These are phyloP conservation scores for Hyles lineata DNA, from an alignment of 2,888 invertebrate species.

Conservation along the genomic window DNA sequence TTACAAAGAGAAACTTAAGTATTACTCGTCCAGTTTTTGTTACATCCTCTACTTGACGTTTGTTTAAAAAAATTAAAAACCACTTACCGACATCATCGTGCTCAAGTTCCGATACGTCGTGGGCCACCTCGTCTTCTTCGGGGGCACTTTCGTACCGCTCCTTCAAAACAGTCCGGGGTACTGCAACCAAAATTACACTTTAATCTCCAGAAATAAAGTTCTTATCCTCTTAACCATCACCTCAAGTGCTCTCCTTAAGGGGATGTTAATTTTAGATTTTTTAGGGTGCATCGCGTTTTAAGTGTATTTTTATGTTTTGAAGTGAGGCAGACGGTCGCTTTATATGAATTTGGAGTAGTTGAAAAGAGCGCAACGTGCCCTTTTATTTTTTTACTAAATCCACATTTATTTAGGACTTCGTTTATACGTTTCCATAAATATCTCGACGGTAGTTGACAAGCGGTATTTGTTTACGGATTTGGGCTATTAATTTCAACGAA, in stretches of 20 bases:
- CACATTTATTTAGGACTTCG: slow-evolving; percentile 32
- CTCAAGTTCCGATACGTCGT: slow-evolving; percentile 77
- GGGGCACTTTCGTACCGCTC: slow-evolving; percentile 92
- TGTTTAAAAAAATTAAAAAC: slow-evolving; percentile 46
- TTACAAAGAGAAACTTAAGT: not conserved
- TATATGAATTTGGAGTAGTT: slow-evolving; percentile 47
- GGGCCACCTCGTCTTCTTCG: slow-evolving; percentile 90
- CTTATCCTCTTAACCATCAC: slow-evolving; percentile 38
- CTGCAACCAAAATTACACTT: slow-evolving; percentile 80
- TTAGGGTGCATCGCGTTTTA: slow-evolving; percentile 62
- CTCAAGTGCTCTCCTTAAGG: slow-evolving; percentile 58
- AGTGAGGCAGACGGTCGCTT: slow-evolving; percentile 51
- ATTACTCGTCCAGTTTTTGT: slow-evolving; percentile 8
- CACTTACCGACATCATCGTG: slow-evolving; percentile 83
- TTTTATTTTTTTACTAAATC: slow-evolving; percentile 48
- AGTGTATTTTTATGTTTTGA: slow-evolving; percentile 62
- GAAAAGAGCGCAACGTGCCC: slow-evolving; percentile 55
- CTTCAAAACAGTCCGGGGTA: slow-evolving; percentile 92
- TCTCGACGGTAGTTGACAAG: slow-evolving; percentile 19
- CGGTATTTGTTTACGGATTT: slow-evolving; percentile 5
- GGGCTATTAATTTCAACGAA: not conserved
- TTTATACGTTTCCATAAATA: slow-evolving; percentile 21
- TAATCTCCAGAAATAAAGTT: slow-evolving; percentile 49
- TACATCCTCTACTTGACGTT: slow-evolving; percentile 7
- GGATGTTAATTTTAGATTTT: slow-evolving; percentile 74